Evolutionary conservation across 2,797 vertebrate genomes (phyloP).

Genomic region (Pelochelys cantorii): DNA sequence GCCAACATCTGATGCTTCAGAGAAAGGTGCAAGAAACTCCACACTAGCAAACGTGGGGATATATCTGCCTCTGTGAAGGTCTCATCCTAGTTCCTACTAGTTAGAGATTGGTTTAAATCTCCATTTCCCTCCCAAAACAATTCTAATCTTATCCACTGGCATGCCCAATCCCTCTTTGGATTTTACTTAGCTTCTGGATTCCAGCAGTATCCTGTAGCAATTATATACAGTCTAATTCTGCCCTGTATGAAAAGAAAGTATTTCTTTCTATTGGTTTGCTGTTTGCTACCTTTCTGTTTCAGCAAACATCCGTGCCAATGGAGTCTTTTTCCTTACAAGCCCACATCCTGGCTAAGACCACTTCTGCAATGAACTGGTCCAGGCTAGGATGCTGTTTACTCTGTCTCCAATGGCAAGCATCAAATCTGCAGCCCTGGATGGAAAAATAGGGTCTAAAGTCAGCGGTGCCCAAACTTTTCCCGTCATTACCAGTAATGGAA

Average conservation of each 20-base stretch:
- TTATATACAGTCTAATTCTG: neutral
- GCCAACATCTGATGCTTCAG: neutral
- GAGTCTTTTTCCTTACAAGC: neutral
- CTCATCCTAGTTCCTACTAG: neutral
- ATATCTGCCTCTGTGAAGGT: neutral
- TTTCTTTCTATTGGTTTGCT: neutral
- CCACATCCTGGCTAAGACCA: neutral
- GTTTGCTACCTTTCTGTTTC: neutral
- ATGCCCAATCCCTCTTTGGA: neutral
- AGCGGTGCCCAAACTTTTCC: neutral
- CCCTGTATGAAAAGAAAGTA: neutral
- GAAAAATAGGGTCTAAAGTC: neutral
- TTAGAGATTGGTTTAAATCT: neutral
- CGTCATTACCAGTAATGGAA: too few species aligned
- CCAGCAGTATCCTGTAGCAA: neutral
- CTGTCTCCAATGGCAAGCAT: neutral
- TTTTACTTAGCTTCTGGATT: neutral
- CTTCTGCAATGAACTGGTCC: accelerated
- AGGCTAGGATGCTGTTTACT: neutral
- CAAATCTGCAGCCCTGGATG: neutral
- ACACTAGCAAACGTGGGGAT: neutral
- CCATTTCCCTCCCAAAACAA: neutral
- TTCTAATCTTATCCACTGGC: neutral
- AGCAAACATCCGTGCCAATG: accelerated
- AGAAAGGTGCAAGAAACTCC: neutral